Percentiles rank a stretch among this genome's conserved stretches.
Evolutionary conservation across 2,797 vertebrate species (phyloP).

Genomic region (Xerus rutilus): DNA sequence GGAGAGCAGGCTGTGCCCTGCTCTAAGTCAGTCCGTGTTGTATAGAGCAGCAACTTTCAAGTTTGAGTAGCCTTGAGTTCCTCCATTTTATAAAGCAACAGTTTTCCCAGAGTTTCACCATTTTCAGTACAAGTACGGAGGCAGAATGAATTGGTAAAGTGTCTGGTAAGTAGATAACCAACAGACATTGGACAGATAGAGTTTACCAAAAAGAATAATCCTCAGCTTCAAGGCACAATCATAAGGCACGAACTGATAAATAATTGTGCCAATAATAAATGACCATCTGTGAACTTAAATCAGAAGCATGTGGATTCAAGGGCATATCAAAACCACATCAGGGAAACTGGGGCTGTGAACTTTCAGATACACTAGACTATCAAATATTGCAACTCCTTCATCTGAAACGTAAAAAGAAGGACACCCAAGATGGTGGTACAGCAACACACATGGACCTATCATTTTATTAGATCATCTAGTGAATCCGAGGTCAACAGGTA

Average conservation of each 20-base stretch:
- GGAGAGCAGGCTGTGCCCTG: neutral
- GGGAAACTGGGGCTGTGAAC: neutral
- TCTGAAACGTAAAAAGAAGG: neutral
- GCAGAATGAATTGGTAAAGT: no score
- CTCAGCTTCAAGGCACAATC: no score
- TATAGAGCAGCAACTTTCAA: neutral
- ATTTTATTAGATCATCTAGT: no score
- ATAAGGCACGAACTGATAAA: no score
- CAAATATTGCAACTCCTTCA: neutral
- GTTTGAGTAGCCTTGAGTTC: neutral
- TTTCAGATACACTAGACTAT: neutral
- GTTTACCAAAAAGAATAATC: no score
- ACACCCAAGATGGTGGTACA: no score
- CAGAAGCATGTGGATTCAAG: neutral
- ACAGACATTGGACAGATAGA: no score
- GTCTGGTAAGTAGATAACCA: no score
- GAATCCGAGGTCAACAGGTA: no score
- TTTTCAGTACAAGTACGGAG: no score
- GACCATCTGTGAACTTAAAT: neutral
- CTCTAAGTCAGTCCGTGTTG: neutral
- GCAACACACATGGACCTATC: neutral
- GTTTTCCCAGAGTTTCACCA: neutral
- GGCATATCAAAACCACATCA: neutral
- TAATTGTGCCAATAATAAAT: neutral
- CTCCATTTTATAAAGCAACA: no score